These are phyloP conservation scores for Sphaeramia orbicularis DNA, from an alignment of 2,797 vertebrate species.

Conservation along the genomic window DNA sequence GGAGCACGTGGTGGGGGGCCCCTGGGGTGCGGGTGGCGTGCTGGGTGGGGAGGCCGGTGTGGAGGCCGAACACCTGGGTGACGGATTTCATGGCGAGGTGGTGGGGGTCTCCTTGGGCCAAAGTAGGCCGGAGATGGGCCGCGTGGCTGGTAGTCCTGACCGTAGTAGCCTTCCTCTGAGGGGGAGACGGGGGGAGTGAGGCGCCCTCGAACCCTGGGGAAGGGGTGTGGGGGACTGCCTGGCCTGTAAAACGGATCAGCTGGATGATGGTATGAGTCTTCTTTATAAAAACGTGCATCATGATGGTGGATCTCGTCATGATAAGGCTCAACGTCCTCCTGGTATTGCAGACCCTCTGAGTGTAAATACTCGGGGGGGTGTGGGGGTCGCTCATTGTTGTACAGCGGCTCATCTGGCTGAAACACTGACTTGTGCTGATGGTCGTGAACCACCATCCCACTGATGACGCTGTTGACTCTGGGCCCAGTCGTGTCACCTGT, in stretches of 20 bases:
- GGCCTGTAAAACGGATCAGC: slow-evolving; percentile 66
- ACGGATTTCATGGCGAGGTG: slow-evolving; percentile 65
- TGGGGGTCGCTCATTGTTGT: slow-evolving; percentile 13
- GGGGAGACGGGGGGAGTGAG: slow-evolving; percentile 68
- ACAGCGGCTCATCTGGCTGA: slow-evolving; percentile 57
- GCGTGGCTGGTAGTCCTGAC: slow-evolving; percentile 77
- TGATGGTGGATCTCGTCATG: slow-evolving; percentile 41
- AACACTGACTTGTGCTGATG: slow-evolving; percentile 77
- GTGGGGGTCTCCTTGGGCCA: slow-evolving; percentile 59
- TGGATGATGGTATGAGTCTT: slow-evolving; percentile 58
- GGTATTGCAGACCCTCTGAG: slow-evolving; percentile 59
- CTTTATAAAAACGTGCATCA: slow-evolving; percentile 69
- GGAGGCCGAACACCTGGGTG: slow-evolving; percentile 68
- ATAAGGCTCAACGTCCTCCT: slow-evolving; percentile 58
- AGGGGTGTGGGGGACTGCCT: slow-evolving; percentile 64
- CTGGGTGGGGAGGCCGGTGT: slow-evolving; percentile 71
- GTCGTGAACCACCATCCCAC: slow-evolving; percentile 76
- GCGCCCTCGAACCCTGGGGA: slow-evolving; percentile 73
- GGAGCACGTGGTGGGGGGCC: slow-evolving; percentile 66
- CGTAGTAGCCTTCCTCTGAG: slow-evolving; percentile 70
- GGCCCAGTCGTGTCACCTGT: not conserved
- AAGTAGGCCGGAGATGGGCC: slow-evolving; percentile 70
- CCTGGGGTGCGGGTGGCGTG: slow-evolving; percentile 67
- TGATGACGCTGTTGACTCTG: slow-evolving; percentile 43
- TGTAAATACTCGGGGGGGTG: slow-evolving; percentile 31